phyloP scores from a whole-genome alignment of 2,888 invertebrate species.

The Chorisops tibialis region DNA sequence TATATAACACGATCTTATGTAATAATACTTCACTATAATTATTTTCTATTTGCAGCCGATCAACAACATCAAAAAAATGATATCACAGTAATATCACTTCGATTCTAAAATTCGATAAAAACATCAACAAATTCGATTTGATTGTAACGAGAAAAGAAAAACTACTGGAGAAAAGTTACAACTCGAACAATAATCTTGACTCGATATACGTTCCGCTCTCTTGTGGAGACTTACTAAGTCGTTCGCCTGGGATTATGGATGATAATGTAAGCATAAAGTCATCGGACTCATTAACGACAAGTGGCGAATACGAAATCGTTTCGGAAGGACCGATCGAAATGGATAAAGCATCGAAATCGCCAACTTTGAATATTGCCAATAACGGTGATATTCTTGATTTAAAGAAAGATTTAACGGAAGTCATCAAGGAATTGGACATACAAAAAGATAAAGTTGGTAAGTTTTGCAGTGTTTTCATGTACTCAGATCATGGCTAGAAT shows the following conservation, averaged over 20 bases:
- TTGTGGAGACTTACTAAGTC: not conserved
- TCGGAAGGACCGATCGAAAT: constrained; percentile 52
- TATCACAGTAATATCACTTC: too few relatives aligned
- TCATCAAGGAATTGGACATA: constrained; percentile 49
- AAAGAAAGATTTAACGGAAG: constrained; percentile 61
- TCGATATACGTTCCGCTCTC: not conserved
- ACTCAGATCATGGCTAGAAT: not conserved
- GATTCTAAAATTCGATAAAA: too few relatives aligned
- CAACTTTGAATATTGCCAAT: constrained; percentile 61
- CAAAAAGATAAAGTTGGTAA: constrained; percentile 19
- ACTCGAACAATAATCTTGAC: not conserved
- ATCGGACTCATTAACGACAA: constrained; percentile 64
- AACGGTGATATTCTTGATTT: constrained; percentile 64
- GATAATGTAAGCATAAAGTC: constrained; percentile 65
- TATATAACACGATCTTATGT: too few relatives aligned
- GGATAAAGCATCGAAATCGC: constrained; percentile 42
- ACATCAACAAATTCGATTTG: too few relatives aligned
- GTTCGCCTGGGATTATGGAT: constrained; percentile 52
- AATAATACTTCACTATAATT: too few relatives aligned
- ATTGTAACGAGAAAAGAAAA: too few relatives aligned
- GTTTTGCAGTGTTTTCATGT: not conserved
- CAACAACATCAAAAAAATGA: too few relatives aligned
- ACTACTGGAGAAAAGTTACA: too few relatives aligned
- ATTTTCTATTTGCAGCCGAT: too few relatives aligned
- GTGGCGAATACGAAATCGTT: constrained; percentile 68